Evolutionary conservation across 2,113 vertebrate species (phyloP).

Genomic region (Podocnemis expansa): DNA sequence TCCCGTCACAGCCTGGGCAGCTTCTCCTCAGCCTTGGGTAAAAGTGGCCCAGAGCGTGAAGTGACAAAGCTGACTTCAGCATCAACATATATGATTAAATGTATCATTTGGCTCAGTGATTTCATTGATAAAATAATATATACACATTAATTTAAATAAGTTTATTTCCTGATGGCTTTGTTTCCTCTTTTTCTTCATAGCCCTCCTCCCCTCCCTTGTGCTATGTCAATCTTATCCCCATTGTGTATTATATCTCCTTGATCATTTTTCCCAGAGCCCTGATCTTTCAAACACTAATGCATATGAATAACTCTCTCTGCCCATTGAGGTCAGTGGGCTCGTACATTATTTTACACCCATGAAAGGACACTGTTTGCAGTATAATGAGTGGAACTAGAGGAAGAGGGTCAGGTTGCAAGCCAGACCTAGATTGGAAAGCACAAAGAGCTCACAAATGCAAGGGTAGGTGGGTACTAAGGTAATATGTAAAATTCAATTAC

Average conservation of each 20-base stretch:
- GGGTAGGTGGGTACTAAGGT: neutral
- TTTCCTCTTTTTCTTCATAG: rapidly evolving
- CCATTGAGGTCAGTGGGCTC: neutral
- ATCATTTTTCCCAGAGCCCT: neutral
- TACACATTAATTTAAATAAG: neutral
- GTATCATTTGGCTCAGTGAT: too few relatives aligned
- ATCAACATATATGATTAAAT: too few relatives aligned
- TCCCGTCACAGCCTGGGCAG: neutral
- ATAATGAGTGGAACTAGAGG: neutral
- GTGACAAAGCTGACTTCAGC: too few relatives aligned
- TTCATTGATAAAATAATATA: neutral
- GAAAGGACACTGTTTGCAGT: neutral
- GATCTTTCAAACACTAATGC: neutral
- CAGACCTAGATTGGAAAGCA: neutral
- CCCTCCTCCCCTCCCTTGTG: neutral
- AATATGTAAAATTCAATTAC: neutral
- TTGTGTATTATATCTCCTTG: neutral
- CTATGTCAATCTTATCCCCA: neutral
- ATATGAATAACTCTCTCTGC: neutral
- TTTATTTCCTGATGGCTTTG: neutral
- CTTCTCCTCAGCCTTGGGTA: neutral
- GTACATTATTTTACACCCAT: too few relatives aligned
- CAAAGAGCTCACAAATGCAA: neutral
- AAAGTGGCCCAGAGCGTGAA: too few relatives aligned
- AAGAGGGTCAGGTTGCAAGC: rapidly evolving